Evolutionary conservation across 1,140 invertebrate genomes (phyloP).

Genomic region (Antheraea mylitta): DNA sequence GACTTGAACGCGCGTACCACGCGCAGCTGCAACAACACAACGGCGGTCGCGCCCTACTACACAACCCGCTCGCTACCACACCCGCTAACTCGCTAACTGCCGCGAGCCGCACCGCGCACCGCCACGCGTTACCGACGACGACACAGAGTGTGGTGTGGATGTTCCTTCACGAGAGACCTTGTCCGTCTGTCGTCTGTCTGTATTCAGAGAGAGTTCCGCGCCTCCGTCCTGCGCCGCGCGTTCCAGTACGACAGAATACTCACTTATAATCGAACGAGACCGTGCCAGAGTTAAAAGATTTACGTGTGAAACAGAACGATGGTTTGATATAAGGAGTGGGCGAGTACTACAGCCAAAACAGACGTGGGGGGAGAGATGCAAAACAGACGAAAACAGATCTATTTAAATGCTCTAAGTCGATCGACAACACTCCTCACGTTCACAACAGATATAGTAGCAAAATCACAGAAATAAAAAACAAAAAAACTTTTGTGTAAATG

Average conservation of each 20-base stretch:
- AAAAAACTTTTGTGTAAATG: background rate
- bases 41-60: slow-evolving; percentile 28
- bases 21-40: slow-evolving; percentile 95
- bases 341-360: slow-evolving; percentile 41
- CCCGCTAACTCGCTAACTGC: background rate
- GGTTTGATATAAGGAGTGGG: slow-evolving; percentile 8
- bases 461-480: background rate
- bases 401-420: slow-evolving; percentile 40
- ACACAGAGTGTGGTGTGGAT: slow-evolving; percentile 71
- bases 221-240: slow-evolving; percentile 18
- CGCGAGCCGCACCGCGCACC: slow-evolving; percentile 18
- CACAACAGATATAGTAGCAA: background rate
- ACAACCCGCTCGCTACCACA: slow-evolving; percentile 28
- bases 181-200: too few species aligned
- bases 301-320: slow-evolving; percentile 8
- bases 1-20: slow-evolving; percentile 99
- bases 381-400: slow-evolving; percentile 53
- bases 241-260: slow-evolving; percentile 23
- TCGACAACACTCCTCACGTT: slow-evolving; percentile 42
- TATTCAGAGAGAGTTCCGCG: slow-evolving; percentile 53
- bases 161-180: slow-evolving; percentile 37
- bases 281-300: slow-evolving; percentile 35
- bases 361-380: slow-evolving; percentile 47
- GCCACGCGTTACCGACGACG: slow-evolving; percentile 19
- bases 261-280: slow-evolving; percentile 29